Evolutionary conservation across 2,797 vertebrate genomes (phyloP).

Genomic region (Acipenser ruthenus): DNA sequence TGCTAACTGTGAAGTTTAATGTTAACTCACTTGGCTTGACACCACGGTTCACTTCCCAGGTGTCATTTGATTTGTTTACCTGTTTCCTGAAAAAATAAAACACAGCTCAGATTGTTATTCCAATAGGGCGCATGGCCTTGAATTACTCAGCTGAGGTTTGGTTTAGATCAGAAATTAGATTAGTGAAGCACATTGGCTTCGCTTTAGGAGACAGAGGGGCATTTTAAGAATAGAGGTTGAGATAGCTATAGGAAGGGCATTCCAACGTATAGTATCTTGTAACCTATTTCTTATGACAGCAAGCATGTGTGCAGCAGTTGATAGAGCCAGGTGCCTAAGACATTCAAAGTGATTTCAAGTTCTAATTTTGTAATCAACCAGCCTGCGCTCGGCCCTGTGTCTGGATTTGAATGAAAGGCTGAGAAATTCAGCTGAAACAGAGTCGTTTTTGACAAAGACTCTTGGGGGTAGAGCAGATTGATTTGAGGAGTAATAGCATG

Average conservation of each 20-base stretch:
- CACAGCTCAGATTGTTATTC: too few relatives aligned
- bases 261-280: slow-evolving; percentile 4
- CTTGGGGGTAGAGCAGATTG: slow-evolving; percentile 3
- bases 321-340: background rate
- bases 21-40: too few relatives aligned
- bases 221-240: background rate
- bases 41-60: too few relatives aligned
- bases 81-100: too few relatives aligned
- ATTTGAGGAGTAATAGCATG: slow-evolving; percentile 1
- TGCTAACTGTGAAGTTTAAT: too few relatives aligned
- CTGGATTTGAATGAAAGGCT: background rate
- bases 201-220: background rate
- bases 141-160: too few relatives aligned
- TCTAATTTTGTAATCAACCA: slow-evolving; percentile 15
- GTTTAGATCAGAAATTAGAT: background rate
- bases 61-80: too few relatives aligned
- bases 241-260: background rate
- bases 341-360: background rate
- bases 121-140: too few relatives aligned
- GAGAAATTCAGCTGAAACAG: too few relatives aligned
- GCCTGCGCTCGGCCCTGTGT: background rate
- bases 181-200: background rate
- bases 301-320: background rate
- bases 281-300: slow-evolving; percentile 3
- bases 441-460: background rate